phyloP scores from a whole-genome alignment of 2,113 vertebrate species.

The Lepus timidus region DNA sequence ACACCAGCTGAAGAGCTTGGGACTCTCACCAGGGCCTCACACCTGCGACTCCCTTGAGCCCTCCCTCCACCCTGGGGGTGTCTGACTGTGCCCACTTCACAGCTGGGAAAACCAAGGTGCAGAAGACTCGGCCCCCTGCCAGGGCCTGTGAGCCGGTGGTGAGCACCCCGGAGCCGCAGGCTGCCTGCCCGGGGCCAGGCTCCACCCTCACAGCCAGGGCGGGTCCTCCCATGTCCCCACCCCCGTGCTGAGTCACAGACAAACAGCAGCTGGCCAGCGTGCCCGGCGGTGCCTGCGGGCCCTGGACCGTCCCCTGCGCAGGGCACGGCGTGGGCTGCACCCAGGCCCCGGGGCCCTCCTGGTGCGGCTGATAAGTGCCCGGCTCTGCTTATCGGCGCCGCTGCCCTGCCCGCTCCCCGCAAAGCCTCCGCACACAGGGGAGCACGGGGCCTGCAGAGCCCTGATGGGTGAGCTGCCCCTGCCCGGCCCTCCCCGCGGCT shows the following conservation, averaged over 20 bases:
- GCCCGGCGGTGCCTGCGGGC: not conserved
- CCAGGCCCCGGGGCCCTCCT: constrained; percentile 80
- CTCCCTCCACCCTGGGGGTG: not conserved
- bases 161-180: accelerated
- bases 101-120: not conserved
- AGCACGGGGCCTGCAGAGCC: not conserved
- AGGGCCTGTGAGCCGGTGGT: not conserved
- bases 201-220: not conserved
- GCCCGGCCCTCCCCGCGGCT: not conserved
- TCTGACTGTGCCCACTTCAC: not conserved
- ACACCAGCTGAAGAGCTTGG: accelerated
- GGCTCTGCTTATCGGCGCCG: constrained; percentile 73
- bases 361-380: constrained; percentile 81
- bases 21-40: not conserved
- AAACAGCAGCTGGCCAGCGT: constrained; percentile 57
- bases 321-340: not conserved
- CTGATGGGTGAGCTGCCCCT: too few species aligned
- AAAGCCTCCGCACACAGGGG: not conserved
- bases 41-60: accelerated
- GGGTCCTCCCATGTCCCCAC: constrained; percentile 53
- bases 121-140: not conserved
- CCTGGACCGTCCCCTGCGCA: too few species aligned
- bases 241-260: constrained; percentile 80
- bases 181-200: too few species aligned
- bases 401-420: not conserved